phyloP scores from a whole-genome alignment of 1,140 invertebrate species.

The Diabrotica undecimpunctata region DNA sequence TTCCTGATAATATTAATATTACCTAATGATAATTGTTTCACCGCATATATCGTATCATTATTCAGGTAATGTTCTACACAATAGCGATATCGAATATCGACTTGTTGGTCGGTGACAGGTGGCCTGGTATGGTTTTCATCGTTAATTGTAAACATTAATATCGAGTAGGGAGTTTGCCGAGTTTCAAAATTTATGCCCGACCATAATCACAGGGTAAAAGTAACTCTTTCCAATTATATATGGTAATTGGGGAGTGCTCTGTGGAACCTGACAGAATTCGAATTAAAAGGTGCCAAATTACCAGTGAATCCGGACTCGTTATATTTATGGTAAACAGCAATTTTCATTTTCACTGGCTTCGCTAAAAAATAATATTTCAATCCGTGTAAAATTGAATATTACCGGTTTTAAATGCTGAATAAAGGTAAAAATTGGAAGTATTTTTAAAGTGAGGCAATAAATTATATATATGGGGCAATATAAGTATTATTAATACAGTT shows the following conservation, averaged over 20 bases:
- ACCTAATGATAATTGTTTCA: too few relatives aligned
- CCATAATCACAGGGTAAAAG: conserved; percentile 10
- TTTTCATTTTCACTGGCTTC: conserved; percentile 1
- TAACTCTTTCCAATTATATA: conserved; percentile 15
- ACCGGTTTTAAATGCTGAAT: too few relatives aligned
- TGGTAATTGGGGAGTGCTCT: conserved; percentile 6
- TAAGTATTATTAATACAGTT: too few relatives aligned
- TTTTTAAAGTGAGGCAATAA: too few relatives aligned
- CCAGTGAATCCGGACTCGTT: conserved; percentile 9
- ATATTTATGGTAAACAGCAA: neutral
- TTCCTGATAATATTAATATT: too few relatives aligned
- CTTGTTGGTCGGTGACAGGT: conserved; percentile 6
- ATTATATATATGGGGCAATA: too few relatives aligned
- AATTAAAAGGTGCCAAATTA: conserved; percentile 17
- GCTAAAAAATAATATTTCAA: conserved; percentile 10
- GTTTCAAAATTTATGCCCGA: conserved; percentile 2
- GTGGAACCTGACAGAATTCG: conserved; percentile 11
- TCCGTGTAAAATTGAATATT: neutral
- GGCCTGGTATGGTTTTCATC: conserved; percentile 11
- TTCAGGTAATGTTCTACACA: too few relatives aligned
- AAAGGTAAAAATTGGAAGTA: too few relatives aligned
- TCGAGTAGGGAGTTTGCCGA: neutral
- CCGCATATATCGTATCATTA: too few relatives aligned
- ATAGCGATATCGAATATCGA: too few relatives aligned
- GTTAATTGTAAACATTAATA: conserved; percentile 11